A percentile compares a stretch with the other conserved stretches of the same genome.
These are phyloP conservation scores for Balaenoptera acutorostrata DNA, from an alignment of 2,113 vertebrate genomes.

Conservation along the genomic window DNA sequence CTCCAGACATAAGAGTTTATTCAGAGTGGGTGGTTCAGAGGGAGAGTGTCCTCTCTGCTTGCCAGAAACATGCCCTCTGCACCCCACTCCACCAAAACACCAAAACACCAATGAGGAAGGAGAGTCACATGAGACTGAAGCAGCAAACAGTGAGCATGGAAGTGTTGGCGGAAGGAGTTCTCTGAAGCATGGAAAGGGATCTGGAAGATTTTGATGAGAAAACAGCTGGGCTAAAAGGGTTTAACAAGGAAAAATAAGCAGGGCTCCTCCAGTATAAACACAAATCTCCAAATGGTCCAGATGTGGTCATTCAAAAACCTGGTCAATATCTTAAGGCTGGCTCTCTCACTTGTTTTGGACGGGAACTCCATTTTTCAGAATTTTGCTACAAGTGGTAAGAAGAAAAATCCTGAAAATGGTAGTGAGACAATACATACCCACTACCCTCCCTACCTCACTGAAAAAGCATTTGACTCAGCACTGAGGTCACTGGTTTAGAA, in stretches of 20 bases:
- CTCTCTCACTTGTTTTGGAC: neutral
- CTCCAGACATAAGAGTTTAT: neutral
- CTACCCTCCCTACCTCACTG: neutral
- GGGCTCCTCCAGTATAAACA: neutral
- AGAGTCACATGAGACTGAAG: neutral
- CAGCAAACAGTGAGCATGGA: neutral
- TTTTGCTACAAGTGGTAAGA: neutral
- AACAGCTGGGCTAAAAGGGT: neutral
- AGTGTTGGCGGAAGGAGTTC: neutral
- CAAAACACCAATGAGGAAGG: neutral
- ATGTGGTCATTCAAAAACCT: neutral
- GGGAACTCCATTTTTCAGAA: neutral
- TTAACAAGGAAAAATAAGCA: neutral
- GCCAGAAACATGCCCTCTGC: neutral
- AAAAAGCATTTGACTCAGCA: neutral
- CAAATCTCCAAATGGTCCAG: neutral
- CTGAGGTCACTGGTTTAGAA: neutral
- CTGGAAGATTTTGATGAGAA: neutral
- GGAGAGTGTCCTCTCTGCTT: neutral
- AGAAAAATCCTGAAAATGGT: neutral
- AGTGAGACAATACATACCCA: neutral
- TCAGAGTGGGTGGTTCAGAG: neutral
- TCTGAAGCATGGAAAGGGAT: neutral
- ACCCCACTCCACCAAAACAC: neutral
- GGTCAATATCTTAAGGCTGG: neutral